These are phyloP conservation scores for Mylabris sibirica DNA, from an alignment of 2,888 invertebrate genomes.

Conservation along the genomic window DNA sequence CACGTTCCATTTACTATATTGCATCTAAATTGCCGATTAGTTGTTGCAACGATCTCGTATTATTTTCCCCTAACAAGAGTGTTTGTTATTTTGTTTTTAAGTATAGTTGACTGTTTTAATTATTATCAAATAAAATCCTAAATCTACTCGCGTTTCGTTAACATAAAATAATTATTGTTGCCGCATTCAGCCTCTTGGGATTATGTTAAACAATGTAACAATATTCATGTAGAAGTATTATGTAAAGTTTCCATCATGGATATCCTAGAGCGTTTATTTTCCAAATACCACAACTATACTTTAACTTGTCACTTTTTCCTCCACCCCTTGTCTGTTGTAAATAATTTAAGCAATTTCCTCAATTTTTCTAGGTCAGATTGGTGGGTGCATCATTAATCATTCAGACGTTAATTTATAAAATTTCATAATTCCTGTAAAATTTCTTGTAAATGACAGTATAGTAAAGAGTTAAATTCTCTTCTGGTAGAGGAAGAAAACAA, in stretches of 20 bases:
- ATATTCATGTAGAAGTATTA: not conserved
- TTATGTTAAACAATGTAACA: not conserved
- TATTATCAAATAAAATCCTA: not conserved
- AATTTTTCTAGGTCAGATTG: not conserved
- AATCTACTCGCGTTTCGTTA: not conserved
- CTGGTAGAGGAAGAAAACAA: not conserved
- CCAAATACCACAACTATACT: not conserved
- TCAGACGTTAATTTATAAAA: not conserved
- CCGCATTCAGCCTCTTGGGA: not conserved
- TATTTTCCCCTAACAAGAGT: not conserved
- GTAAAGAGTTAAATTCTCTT: not conserved
- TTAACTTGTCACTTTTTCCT: not conserved
- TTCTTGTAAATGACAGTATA: not conserved
- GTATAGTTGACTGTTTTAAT: no score
- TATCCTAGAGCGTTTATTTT: not conserved
- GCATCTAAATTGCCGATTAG: constrained; percentile 11
- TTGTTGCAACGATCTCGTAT: not conserved
- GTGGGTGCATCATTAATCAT: constrained; percentile 1
- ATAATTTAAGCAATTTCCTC: not conserved
- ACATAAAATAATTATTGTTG: not conserved
- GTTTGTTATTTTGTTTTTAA: not conserved
- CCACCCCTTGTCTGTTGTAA: not conserved
- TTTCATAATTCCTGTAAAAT: not conserved
- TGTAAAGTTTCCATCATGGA: constrained; percentile 4
- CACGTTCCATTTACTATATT: constrained; percentile 15